Conservation (phyloP, 2,113 vertebrate genomes). For the Tenebrosternarchus preto region DNA sequence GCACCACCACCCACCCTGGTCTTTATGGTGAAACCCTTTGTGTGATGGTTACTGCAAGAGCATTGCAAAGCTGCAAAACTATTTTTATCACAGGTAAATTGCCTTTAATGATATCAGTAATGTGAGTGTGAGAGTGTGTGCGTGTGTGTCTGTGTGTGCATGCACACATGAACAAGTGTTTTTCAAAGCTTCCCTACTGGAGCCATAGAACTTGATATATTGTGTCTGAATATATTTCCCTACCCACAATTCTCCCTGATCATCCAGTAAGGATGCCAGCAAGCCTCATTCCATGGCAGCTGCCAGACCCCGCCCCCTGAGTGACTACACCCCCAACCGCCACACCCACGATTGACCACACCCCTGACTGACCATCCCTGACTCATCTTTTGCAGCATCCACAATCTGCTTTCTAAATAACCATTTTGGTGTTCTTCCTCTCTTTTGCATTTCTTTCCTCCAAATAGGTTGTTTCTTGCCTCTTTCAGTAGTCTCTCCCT, state of each 20-base stretch:
- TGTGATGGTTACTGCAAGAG: too few species aligned
- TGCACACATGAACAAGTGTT: slow-evolving; percentile 34
- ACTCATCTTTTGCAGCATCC: not conserved
- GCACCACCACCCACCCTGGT: too few species aligned
- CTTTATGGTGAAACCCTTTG: too few species aligned
- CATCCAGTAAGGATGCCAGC: slow-evolving; percentile 69
- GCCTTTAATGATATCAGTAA: slow-evolving; percentile 60
- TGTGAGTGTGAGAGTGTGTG: slow-evolving; percentile 45
- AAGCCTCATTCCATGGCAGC: slow-evolving; percentile 70
- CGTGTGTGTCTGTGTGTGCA: too few species aligned
- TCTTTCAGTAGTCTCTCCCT: not conserved
- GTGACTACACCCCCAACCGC: not conserved
- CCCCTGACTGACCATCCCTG: not conserved
- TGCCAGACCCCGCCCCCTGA: slow-evolving; percentile 43
- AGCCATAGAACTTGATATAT: slow-evolving; percentile 70
- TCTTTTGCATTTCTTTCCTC: not conserved
- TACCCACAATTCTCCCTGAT: slow-evolving; percentile 66
- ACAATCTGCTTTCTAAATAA: not conserved
- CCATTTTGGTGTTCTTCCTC: not conserved
- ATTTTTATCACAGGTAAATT: too few species aligned
- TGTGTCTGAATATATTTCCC: slow-evolving; percentile 71
- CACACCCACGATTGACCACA: not conserved
- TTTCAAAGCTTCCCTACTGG: slow-evolving; percentile 66
- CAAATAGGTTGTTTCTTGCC: not conserved
- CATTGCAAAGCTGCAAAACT: too few species aligned